A percentile compares a stretch with the other conserved stretches of the same genome.
phyloP scores from a whole-genome alignment of 1,140 invertebrate species.

The Oryctes rhinoceros region DNA sequence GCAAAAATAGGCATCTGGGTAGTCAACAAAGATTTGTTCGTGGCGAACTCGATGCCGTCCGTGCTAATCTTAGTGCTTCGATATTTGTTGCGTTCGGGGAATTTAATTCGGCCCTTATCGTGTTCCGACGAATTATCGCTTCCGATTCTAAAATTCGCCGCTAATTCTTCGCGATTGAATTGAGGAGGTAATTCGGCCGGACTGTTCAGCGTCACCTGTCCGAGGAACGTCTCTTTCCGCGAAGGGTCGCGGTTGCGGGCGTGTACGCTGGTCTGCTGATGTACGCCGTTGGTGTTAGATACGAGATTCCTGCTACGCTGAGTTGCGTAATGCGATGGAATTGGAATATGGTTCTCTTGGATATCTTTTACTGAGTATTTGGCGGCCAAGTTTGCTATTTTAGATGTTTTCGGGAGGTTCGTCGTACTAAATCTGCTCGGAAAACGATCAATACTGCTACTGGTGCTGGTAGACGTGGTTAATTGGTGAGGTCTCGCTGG shows the following conservation, averaged over 20 bases:
- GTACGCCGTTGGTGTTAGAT: neutral
- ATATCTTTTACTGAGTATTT: too few relatives aligned
- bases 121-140: neutral
- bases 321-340: too few relatives aligned
- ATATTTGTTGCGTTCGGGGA: neutral
- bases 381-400: too few relatives aligned
- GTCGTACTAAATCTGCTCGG: too few relatives aligned
- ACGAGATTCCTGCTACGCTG: too few relatives aligned
- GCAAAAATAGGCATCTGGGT: neutral
- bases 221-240: conserved; percentile 66
- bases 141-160: conserved; percentile 36
- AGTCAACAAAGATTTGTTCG: neutral
- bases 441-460: too few relatives aligned
- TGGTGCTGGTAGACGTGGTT: too few relatives aligned
- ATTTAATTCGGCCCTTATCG: conserved; percentile 14
- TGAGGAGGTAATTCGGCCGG: conserved; percentile 61
- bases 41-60: neutral
- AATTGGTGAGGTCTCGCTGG: too few relatives aligned
- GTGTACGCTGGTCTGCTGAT: conserved; percentile 53
- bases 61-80: too few relatives aligned
- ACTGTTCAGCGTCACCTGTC: conserved; percentile 68
- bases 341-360: too few relatives aligned
- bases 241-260: conserved; percentile 58
- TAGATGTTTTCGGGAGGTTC: too few relatives aligned
- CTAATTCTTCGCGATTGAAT: conserved; percentile 42